Conservation (phyloP, 2,113 vertebrate genomes). For the Polypterus bichir region DNA sequence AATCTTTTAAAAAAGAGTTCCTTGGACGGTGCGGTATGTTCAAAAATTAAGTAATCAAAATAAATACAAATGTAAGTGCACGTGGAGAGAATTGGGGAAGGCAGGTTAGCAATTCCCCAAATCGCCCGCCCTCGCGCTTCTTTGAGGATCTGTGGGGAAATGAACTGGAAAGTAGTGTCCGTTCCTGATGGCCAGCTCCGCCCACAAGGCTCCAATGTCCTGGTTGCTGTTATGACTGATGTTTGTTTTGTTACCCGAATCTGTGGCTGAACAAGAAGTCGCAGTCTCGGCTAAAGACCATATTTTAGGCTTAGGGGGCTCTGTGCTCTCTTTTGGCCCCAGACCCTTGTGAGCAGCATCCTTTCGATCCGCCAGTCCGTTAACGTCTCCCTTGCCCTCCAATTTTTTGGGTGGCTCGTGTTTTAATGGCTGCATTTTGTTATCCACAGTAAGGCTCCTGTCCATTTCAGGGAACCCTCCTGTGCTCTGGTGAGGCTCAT, state of each 20-base stretch:
- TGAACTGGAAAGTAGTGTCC: constrained; percentile 33
- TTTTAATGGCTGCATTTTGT: too few relatives aligned
- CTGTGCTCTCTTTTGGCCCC: constrained; percentile 33
- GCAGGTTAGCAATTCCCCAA: too few relatives aligned
- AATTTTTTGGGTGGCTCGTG: too few relatives aligned
- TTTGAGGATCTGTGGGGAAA: constrained; percentile 18
- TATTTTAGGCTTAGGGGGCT: constrained; percentile 52
- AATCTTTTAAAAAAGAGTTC: too few relatives aligned
- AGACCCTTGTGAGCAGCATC: constrained; percentile 14
- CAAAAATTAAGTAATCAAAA: too few relatives aligned
- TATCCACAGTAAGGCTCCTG: background rate
- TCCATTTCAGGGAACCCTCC: background rate
- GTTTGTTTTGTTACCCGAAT: constrained; percentile 18
- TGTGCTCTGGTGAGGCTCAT: background rate
- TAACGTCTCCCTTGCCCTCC: too few relatives aligned
- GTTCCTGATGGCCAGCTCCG: constrained; percentile 43
- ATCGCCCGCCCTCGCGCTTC: too few relatives aligned
- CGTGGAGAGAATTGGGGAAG: too few relatives aligned
- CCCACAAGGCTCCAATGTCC: constrained; percentile 40
- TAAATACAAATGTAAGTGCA: too few relatives aligned
- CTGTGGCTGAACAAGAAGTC: constrained; percentile 42
- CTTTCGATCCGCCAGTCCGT: constrained; percentile 4
- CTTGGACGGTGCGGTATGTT: too few relatives aligned
- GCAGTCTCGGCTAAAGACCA: constrained; percentile 68
- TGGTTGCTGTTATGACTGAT: constrained; percentile 22